Evolutionary conservation across 2,888 invertebrate species (phyloP).

Genomic region (Keiferia lycopersicella): DNA sequence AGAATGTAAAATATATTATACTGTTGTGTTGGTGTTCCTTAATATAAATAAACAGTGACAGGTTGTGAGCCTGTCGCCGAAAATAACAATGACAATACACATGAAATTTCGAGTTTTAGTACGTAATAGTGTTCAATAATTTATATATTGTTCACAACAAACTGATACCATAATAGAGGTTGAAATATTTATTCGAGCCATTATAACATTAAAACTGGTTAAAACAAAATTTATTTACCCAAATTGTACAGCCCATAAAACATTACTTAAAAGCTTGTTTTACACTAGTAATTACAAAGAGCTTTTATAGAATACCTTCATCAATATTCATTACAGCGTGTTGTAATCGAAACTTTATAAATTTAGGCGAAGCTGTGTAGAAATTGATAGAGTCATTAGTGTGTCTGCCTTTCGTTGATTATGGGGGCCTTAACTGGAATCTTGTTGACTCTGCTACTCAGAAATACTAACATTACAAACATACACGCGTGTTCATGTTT

Average conservation of each 20-base stretch:
- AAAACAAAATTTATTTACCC: not conserved
- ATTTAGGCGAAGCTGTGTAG: slow-evolving; percentile 10
- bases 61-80: too few species aligned
- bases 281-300: slow-evolving; percentile 10
- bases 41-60: too few species aligned
- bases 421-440: slow-evolving; percentile 17
- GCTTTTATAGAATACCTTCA: slow-evolving; percentile 17
- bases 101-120: too few species aligned
- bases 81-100: too few species aligned
- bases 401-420: slow-evolving; percentile 8
- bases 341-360: slow-evolving; percentile 21
- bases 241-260: not conserved
- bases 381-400: slow-evolving; percentile 29
- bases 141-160: too few species aligned
- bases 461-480: slow-evolving; percentile 13
- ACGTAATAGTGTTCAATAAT: too few species aligned
- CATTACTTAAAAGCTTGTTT: slow-evolving; percentile 15
- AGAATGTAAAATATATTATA: too few species aligned
- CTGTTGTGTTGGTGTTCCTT: too few species aligned
- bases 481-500: slow-evolving; percentile 17
- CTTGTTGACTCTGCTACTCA: slow-evolving; percentile 22
- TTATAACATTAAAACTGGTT: not conserved
- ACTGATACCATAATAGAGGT: not conserved
- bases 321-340: slow-evolving; percentile 20
- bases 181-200: not conserved